These are phyloP conservation scores for Tautogolabrus adspersus DNA, from an alignment of 2,113 vertebrate genomes.

Conservation along the genomic window DNA sequence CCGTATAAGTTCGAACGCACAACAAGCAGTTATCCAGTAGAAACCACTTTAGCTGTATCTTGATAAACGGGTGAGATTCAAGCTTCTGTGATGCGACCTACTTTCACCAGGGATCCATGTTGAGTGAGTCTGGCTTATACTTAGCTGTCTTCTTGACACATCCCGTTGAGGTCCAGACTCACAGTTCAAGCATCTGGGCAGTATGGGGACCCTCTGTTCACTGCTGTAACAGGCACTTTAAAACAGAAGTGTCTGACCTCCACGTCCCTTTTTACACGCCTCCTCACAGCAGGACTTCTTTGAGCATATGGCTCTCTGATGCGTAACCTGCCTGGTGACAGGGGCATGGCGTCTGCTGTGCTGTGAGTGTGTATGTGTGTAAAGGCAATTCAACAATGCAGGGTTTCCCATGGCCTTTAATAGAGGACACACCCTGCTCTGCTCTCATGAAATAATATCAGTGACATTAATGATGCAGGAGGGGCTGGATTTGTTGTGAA, in stretches of 20 bases:
- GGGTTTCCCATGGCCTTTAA: not conserved
- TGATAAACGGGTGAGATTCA: not conserved
- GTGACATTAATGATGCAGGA: not conserved
- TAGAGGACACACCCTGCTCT: not conserved
- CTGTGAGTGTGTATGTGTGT: not conserved
- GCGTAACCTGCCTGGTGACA: conserved; percentile 33
- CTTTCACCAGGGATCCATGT: not conserved
- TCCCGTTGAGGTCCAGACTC: not conserved
- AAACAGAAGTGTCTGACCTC: conserved; percentile 50
- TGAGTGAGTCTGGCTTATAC: not conserved
- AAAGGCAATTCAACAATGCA: not conserved
- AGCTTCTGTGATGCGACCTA: not conserved
- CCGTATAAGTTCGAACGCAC: conserved; percentile 1
- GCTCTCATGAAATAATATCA: not conserved
- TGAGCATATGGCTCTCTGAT: conserved; percentile 54
- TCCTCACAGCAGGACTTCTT: conserved; percentile 18
- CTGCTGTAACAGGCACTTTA: conserved; percentile 22
- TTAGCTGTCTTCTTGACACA: not conserved
- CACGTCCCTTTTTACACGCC: conserved; percentile 24
- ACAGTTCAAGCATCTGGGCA: conserved; percentile 1
- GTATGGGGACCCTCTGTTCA: conserved; percentile 19
- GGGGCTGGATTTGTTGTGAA: not conserved
- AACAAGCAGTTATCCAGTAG: not conserved
- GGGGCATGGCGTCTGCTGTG: not conserved
- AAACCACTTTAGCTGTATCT: too few species aligned